Evolutionary conservation across 2,888 invertebrate genomes (phyloP), one percentile per base, ranked within the genome.

Genomic region (Drosophila greeni): DNA sequence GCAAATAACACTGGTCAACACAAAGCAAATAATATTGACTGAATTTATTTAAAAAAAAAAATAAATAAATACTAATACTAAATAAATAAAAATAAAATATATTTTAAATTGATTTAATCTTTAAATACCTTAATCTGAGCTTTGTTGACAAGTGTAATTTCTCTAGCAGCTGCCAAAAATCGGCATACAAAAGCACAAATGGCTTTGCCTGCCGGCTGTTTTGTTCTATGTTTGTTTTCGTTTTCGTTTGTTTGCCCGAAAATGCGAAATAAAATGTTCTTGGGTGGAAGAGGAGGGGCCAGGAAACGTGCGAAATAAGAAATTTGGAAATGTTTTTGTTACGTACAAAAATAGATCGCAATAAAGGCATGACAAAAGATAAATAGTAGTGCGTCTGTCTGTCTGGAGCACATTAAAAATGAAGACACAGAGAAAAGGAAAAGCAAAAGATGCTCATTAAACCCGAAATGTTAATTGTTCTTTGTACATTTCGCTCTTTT

Each of bases 151-250:
- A 57, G 59, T 60, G 59, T 57, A 16, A 36, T 43, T 37, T 61
- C 14, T 31, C n/a, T 16, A 48, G 60, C 73, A 80, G 79, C 75
- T 73, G 79, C 66, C 69, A 76, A 79, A 56, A 76, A 60, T 74
- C 62, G 45, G 31, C 29, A 64, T 29, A 45, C 56, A 58, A 42
- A 58, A 24, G 55, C 55, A 42, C 24, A 64, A 73, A 66, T 66
- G 64, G 54, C 18, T 20, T 47, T 74, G 59, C 73, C 70, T 74
- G 57, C 74, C 70, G 75, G 68, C 39, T 61, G 65, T 54, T 45
- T 45, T n/a, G 29, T 37, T 37, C 31, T 66, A 75, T 73, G 81
- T 75, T 81, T 79, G 76, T 76, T 78, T 75, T 72, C 64, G 68
- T 76, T 77, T 73, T 72, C 65, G 57, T 75, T 72, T 66, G 67